Conservation (phyloP, 1,140 invertebrate genomes). For the Pseudoatta argentina region DNA sequence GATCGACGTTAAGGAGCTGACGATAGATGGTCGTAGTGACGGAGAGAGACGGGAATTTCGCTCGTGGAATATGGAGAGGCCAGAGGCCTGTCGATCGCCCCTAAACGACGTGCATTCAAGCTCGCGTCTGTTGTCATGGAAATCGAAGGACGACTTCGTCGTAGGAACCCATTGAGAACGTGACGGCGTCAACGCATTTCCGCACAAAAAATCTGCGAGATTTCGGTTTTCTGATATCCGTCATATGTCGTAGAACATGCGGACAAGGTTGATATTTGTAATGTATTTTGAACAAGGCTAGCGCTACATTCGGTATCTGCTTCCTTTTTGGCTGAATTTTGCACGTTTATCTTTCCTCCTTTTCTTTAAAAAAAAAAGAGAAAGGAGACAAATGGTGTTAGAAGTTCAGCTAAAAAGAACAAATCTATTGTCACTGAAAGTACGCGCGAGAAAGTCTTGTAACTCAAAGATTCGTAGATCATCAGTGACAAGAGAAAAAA, state of each 20-base stretch:
- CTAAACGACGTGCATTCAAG: constrained; percentile 80
- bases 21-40: constrained; percentile 76
- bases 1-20: constrained; percentile 77
- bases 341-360: too few species aligned
- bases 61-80: constrained; percentile 79
- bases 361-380: too few species aligned
- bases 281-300: neutral
- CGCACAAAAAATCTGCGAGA: constrained; percentile 41
- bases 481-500: neutral
- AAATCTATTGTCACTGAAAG: neutral
- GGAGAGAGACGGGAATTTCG: constrained; percentile 76
- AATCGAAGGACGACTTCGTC: constrained; percentile 77
- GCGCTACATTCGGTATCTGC: neutral
- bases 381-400: too few species aligned
- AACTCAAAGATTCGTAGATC: neutral
- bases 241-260: neutral
- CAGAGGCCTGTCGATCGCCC: constrained; percentile 78
- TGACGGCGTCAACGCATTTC: constrained; percentile 45
- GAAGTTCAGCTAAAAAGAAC: too few species aligned
- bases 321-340: too few species aligned
- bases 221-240: constrained; percentile 45
- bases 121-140: constrained; percentile 78
- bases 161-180: constrained; percentile 59
- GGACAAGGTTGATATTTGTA: constrained; percentile 34
- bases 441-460: neutral